These are phyloP conservation scores for Bombus haemorrhoidalis DNA, from an alignment of 1,140 invertebrate genomes.

Conservation along the genomic window DNA sequence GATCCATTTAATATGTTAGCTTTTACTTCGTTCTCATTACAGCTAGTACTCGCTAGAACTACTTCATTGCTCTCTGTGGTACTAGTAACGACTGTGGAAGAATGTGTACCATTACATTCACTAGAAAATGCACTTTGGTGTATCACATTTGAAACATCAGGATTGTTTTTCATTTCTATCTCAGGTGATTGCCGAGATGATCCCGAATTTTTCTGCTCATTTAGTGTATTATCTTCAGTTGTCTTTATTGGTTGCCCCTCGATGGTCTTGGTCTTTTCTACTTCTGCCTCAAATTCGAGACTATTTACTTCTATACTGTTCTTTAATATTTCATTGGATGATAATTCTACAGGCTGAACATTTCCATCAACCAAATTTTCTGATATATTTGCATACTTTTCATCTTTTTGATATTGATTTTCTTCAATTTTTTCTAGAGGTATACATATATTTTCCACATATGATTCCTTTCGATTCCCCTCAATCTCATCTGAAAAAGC, in stretches of 20 bases:
- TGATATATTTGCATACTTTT: not conserved
- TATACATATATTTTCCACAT: not conserved
- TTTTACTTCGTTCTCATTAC: constrained; percentile 26
- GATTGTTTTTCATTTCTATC: not conserved
- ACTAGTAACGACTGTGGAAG: not conserved
- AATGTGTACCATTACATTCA: constrained; percentile 49
- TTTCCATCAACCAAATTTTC: constrained; percentile 46
- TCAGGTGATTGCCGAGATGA: not conserved
- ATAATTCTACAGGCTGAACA: constrained; percentile 77
- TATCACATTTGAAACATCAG: constrained; percentile 27
- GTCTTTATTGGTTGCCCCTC: not conserved
- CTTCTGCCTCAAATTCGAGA: constrained; percentile 2
- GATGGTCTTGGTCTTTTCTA: not conserved
- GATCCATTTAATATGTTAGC: constrained; percentile 34
- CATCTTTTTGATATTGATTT: constrained; percentile 3
- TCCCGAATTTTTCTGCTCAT: not conserved
- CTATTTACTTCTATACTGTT: constrained; percentile 24
- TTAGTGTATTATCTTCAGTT: not conserved
- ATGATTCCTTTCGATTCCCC: not conserved
- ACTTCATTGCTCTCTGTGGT: constrained; percentile 12
- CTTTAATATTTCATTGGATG: constrained; percentile 72
- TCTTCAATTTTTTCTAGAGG: constrained; percentile 12
- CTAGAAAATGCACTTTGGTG: constrained; percentile 65
- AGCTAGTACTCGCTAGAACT: not conserved
- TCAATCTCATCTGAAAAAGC: constrained; percentile 57